Evolutionary conservation across 2,888 invertebrate species (phyloP), one percentile per base, ranked within the genome.

Genomic region (Lucinisca nassula): DNA sequence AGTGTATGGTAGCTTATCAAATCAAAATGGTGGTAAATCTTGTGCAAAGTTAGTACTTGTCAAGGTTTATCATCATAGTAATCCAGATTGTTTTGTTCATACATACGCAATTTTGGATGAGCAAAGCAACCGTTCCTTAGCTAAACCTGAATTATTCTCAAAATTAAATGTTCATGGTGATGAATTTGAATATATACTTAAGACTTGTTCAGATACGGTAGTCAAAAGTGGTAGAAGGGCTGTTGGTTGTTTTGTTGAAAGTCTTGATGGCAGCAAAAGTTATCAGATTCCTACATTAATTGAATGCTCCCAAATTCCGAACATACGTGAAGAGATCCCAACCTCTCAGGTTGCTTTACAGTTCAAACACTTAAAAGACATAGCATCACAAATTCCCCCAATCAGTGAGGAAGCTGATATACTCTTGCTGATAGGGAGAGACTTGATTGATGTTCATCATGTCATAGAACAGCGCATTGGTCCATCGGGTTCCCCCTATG

Each of bases 241-340:
- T 12, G 61, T 17, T 30, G 87, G 74, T 14, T 83, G 70, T 58
- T 75, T 82, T 17, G 45, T 90, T 4, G 70, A 80, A 67, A 79
- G 86, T 6, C 10, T 88, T 4, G 85, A 91, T 72, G 82, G 89
- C 3, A 79, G 30, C 30, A 24, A 24, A 0, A 51, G 51, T 10
- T 37, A 87, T 21, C 83, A 87, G n/a, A 76, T 87, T 17, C 90
- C 89, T 12, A 61, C 73, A 17, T 24, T 88, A 2, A 84, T 89
- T 12, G 90, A 90, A 75, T 89, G 91, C 67, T n/a, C 84, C 38
- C 14, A 83, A 2, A 90, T 90, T 8, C 90, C 88, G n/a, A 74
- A 82, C 40, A 45, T 37, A 35, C 58, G 84, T 27, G 49, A 82
- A n/a, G 89, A 87, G 51, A 89, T 90, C 74, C 88, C 88, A n/a